Evolutionary conservation across 1,140 invertebrate species (phyloP).

Genomic region (Drosophila albomicans): DNA sequence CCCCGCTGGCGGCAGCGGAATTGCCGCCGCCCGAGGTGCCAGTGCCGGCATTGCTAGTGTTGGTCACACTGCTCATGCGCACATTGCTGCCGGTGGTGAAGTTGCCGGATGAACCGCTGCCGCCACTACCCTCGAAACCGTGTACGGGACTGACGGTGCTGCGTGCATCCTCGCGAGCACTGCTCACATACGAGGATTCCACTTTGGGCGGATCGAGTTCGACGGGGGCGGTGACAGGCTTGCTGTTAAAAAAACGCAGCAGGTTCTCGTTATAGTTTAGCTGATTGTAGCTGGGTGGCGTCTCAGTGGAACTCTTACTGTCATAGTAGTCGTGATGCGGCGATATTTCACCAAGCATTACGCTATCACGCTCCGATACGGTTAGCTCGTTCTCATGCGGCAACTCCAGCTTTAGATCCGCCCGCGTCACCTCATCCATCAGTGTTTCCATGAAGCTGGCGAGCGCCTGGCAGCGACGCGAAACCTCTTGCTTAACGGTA

Average conservation of each 20-base stretch:
- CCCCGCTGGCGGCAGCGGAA: constrained; percentile 51
- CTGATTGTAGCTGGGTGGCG: constrained; percentile 93
- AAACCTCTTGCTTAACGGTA: constrained; percentile 87
- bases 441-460: constrained; percentile 91
- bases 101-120: constrained; percentile 87
- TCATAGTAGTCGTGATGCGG: constrained; percentile 92
- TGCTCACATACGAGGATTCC: constrained; percentile 66
- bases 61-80: constrained; percentile 85
- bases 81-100: constrained; percentile 86
- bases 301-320: constrained; percentile 92
- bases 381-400: constrained; percentile 86
- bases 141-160: constrained; percentile 71
- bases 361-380: constrained; percentile 91
- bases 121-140: constrained; percentile 85
- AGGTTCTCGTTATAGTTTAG: constrained; percentile 95
- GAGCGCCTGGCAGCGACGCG: constrained; percentile 89
- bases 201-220: constrained; percentile 84
- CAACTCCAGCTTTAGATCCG: constrained; percentile 86
- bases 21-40: constrained; percentile 50
- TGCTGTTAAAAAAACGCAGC: constrained; percentile 93
- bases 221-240: constrained; percentile 87
- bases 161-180: constrained; percentile 59
- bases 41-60: constrained; percentile 74
- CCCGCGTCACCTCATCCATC: constrained; percentile 88
- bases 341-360: constrained; percentile 94